phyloP scores from a whole-genome alignment of 2,113 vertebrate species.

The Potamarius usumacintae region DNA sequence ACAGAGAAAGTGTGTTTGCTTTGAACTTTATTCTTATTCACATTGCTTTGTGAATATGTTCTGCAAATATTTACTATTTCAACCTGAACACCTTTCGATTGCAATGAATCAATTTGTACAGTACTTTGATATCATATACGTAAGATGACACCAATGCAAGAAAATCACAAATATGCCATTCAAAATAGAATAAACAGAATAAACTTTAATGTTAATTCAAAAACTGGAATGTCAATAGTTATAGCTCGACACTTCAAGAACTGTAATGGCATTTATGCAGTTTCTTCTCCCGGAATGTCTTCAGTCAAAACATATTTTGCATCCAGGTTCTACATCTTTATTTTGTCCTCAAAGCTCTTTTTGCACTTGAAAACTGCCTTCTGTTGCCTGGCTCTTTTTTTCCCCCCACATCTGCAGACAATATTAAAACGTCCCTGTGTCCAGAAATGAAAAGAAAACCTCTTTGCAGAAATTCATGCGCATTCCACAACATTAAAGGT shows the following conservation, averaged over 20 bases:
- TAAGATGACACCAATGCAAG: neutral
- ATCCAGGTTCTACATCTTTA: too few relatives aligned
- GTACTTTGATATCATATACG: neutral
- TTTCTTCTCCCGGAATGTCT: neutral
- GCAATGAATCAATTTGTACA: neutral
- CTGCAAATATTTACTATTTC: neutral
- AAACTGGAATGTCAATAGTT: neutral
- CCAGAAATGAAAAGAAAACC: too few relatives aligned
- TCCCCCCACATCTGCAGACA: too few relatives aligned
- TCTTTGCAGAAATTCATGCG: too few relatives aligned
- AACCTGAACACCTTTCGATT: neutral
- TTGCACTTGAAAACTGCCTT: too few relatives aligned
- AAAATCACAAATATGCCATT: neutral
- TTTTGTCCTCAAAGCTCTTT: too few relatives aligned
- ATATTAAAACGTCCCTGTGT: too few relatives aligned
- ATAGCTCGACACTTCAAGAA: neutral
- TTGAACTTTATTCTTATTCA: neutral
- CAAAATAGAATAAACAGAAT: neutral
- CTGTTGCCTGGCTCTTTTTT: too few relatives aligned
- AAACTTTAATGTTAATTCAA: neutral
- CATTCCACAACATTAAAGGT: too few relatives aligned
- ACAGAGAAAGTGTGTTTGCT: neutral
- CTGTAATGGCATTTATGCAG: neutral
- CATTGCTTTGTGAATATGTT: neutral
- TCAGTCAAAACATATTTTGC: neutral